phyloP scores from a whole-genome alignment of 2,797 vertebrate species.

The Typhlichthys eigenmanni region DNA sequence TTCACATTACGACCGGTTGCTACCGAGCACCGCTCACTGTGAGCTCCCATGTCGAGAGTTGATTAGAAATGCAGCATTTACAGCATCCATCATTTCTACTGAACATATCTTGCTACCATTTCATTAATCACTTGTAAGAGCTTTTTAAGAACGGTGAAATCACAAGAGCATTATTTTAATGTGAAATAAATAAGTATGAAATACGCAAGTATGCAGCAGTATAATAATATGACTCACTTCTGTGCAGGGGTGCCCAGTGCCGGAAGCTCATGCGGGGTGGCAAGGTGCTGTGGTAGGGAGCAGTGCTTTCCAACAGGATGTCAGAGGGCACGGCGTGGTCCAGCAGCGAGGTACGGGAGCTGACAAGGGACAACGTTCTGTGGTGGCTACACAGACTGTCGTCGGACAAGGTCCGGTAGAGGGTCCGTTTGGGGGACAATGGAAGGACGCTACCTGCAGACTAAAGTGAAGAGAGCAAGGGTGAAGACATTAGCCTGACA shows the following conservation, averaged over 20 bases:
- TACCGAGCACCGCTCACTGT: too few relatives aligned
- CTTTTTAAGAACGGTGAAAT: too few relatives aligned
- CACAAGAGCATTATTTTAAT: neutral
- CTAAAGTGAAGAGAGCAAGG: neutral
- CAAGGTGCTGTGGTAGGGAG: conserved; percentile 79
- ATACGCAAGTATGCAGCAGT: too few relatives aligned
- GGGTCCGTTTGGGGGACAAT: conserved; percentile 69
- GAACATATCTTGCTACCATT: too few relatives aligned
- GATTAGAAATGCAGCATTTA: too few relatives aligned
- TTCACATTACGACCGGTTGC: too few relatives aligned
- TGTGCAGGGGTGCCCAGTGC: conserved; percentile 67
- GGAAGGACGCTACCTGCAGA: conserved; percentile 43
- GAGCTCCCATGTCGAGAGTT: too few relatives aligned
- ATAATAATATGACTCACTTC: conserved; percentile 71
- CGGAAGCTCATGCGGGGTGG: conserved; percentile 73
- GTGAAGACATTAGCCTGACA: neutral
- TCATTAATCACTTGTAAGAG: too few relatives aligned
- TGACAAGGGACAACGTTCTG: conserved; percentile 77
- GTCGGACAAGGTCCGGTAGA: conserved; percentile 83
- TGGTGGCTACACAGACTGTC: conserved; percentile 84
- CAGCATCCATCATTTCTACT: too few relatives aligned
- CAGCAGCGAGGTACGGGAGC: conserved; percentile 80
- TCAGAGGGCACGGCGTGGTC: conserved; percentile 82
- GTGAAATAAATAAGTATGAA: too few relatives aligned
- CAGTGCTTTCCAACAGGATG: conserved; percentile 82